phyloP scores from a whole-genome alignment of 1,140 invertebrate genomes.

The Zelostemma sp. region DNA sequence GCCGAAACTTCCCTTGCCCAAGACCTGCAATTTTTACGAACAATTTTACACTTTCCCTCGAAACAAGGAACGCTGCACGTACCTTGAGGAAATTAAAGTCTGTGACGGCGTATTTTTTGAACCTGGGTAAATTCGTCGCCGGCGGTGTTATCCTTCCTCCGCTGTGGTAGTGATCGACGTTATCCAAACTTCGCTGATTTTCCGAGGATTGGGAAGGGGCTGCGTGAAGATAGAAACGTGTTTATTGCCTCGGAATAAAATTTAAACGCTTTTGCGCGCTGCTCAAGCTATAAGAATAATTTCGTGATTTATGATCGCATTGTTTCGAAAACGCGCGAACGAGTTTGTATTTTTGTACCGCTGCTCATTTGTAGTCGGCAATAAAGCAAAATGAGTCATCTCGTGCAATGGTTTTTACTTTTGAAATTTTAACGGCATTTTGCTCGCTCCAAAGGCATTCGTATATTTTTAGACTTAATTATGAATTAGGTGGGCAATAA shows the following conservation, averaged over 20 bases:
- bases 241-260: no score
- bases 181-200: slow-evolving; percentile 62
- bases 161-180: slow-evolving; percentile 74
- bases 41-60: no score
- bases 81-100: slow-evolving; percentile 95
- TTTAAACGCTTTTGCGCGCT: no score
- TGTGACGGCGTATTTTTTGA: slow-evolving; percentile 88
- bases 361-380: no score
- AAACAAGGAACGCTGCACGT: no score
- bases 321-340: no score
- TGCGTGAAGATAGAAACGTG: slow-evolving; percentile 22
- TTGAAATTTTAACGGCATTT: slow-evolving; percentile 5
- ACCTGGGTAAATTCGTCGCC: slow-evolving; percentile 86
- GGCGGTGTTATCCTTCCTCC: slow-evolving; percentile 85
- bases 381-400: no score
- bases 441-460: no score
- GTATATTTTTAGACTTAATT: background rate
- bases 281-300: no score
- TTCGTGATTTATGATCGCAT: no score
- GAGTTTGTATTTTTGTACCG: no score
- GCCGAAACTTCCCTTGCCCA: slow-evolving; percentile 97
- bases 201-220: slow-evolving; percentile 66
- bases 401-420: no score
- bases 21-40: slow-evolving; percentile 65
- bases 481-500: background rate